Evolutionary conservation across 1,140 invertebrate species (phyloP), one percentile per base, ranked within the genome.

Genomic region (Caenorhabditis elegans): DNA sequence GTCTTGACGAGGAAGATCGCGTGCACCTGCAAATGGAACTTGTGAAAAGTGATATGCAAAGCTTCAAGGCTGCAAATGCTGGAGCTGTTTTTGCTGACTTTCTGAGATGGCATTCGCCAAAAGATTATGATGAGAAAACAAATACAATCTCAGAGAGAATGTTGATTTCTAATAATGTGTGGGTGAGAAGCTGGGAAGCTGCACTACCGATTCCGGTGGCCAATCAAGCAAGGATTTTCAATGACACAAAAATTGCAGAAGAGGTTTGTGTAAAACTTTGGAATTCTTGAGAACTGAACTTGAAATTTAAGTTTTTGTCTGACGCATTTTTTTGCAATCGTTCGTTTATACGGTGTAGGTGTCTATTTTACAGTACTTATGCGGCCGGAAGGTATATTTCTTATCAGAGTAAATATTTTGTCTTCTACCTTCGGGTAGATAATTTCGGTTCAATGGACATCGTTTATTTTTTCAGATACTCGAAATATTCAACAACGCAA

Each of bases 91-190:
- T 99, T 19, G 96, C 95, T 89, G 97, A 99, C 90, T 99, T 99
- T 90, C 96, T 99, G 78, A 92, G 95, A 78, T 98, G 96, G 96
- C 98, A 98, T 90, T 98, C 96, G 0, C 97, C 97, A 31, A 93
- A 91, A 85, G 88, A 87, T 28, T 90, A 94, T 43, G 86, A 87
- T 39, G 80, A 80, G 26, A 83, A 86, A 26, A 46, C 85, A 92
- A 94, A 95, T 24, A 92, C 93, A 76, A 90, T 98, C n/a, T 97
- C 96, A 86, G 92, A 93, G 13, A 91, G 96, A 60, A 98, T 99
- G 96, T 92, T 93, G 83, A 93, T 96, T n/a, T 93, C 94, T 0
- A 95, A 95, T n/a, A 98, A 98, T 90, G 94, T 95, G 70, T 98
- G 97, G 97, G 91, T 93, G 5, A 94, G 95, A 86, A 94, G 94